phyloP scores from a whole-genome alignment of 1,140 invertebrate genomes.

The Drosophila sproati region DNA sequence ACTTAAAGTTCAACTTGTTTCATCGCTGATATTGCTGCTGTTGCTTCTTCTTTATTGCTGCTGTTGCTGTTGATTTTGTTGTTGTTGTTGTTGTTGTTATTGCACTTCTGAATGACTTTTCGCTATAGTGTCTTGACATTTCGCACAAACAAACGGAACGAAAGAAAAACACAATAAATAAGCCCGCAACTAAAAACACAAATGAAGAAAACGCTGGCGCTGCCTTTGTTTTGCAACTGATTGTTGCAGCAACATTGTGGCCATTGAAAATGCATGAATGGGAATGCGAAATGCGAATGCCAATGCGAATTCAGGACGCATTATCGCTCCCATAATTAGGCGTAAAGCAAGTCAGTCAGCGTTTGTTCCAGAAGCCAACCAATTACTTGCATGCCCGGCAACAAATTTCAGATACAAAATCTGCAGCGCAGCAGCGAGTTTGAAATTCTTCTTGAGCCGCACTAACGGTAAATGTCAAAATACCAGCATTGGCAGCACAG shows the following conservation, averaged over 20 bases:
- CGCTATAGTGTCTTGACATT: constrained; percentile 66
- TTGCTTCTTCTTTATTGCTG: constrained; percentile 26
- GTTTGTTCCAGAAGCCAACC: constrained; percentile 2
- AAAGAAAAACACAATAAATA: constrained; percentile 3
- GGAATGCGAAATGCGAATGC: neutral
- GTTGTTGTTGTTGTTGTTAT: constrained; percentile 37
- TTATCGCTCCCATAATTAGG: constrained; percentile 59
- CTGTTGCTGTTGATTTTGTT: constrained; percentile 17
- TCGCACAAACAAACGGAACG: constrained; percentile 56
- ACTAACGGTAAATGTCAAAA: constrained; percentile 63
- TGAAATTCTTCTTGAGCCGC: constrained; percentile 49
- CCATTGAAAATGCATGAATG: constrained; percentile 31
- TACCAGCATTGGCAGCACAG: constrained; percentile 33
- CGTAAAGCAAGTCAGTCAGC: constrained; percentile 11
- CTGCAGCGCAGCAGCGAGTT: constrained; percentile 43
- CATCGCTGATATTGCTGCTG: constrained; percentile 36
- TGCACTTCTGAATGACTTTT: constrained; percentile 69
- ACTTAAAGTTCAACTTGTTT: constrained; percentile 79
- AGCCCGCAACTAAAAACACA: constrained; percentile 1
- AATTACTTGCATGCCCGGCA: neutral
- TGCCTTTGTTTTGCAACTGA: constrained; percentile 75
- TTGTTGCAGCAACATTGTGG: constrained; percentile 49
- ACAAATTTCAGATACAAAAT: constrained; percentile 21
- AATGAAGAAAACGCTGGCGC: constrained; percentile 43
- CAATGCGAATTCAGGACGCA: constrained; percentile 19